A percentile compares a stretch with the other conserved stretches of the same genome.
Evolutionary conservation across 2,888 invertebrate species (phyloP).

Genomic region (Empis stercorea): DNA sequence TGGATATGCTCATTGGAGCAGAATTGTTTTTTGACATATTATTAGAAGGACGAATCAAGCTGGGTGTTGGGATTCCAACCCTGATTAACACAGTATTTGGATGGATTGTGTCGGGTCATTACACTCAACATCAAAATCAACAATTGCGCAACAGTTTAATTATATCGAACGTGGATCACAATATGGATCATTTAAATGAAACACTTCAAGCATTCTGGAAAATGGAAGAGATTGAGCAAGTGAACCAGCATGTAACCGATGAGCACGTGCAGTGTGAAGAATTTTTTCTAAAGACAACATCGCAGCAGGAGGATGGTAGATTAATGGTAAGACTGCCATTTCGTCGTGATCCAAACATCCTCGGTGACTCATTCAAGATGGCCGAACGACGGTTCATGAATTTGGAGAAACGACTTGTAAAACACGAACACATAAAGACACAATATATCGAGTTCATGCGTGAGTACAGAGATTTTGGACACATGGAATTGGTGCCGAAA

Average conservation of each 20-base stretch:
- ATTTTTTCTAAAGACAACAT: background rate
- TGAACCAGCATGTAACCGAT: too few relatives aligned
- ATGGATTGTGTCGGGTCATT: conserved; percentile 4
- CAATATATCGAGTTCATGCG: background rate
- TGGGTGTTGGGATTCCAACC: background rate
- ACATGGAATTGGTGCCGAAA: background rate
- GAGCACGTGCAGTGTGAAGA: background rate
- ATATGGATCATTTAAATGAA: background rate
- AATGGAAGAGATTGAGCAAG: background rate
- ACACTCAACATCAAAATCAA: background rate
- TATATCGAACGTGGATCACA: too few relatives aligned
- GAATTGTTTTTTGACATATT: conserved; percentile 3
- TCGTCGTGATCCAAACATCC: too few relatives aligned
- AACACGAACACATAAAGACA: background rate
- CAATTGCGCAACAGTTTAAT: background rate
- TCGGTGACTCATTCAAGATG: too few relatives aligned
- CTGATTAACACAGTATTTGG: conserved; percentile 3
- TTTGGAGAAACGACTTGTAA: too few relatives aligned
- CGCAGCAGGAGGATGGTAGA: background rate
- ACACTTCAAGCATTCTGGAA: background rate
- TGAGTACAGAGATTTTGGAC: background rate
- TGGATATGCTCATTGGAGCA: conserved; percentile 7
- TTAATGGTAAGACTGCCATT: too few relatives aligned
- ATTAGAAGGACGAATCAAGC: conserved; percentile 1
- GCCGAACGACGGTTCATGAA: too few relatives aligned